These are phyloP conservation scores for Petrocephalus microphthalmus DNA, from an alignment of 2,113 vertebrate species.

Conservation along the genomic window DNA sequence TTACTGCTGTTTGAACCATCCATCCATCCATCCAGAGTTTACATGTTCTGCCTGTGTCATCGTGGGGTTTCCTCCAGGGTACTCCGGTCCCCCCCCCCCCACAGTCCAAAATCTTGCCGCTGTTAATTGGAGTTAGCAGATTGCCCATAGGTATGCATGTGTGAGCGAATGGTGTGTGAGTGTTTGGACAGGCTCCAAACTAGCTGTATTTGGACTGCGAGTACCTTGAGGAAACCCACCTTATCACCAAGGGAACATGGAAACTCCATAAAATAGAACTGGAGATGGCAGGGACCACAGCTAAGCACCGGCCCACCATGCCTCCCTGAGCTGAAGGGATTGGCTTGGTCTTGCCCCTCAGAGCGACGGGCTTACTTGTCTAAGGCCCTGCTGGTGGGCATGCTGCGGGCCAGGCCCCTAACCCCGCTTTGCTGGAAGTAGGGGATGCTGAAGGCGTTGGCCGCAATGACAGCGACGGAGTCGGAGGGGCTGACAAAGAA, in stretches of 20 bases:
- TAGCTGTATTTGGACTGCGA: neutral
- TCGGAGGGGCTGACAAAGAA: constrained; percentile 92
- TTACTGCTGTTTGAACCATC: neutral
- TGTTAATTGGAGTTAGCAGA: neutral
- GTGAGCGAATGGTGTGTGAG: neutral
- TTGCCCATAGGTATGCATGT: neutral
- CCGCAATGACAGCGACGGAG: constrained; percentile 89
- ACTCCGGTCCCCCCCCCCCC: too few relatives aligned
- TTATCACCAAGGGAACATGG: neutral
- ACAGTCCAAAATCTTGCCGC: neutral
- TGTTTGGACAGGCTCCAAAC: neutral
- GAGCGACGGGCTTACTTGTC: constrained; percentile 68
- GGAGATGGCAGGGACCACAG: neutral
- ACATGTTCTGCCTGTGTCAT: neutral
- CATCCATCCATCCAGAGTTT: neutral
- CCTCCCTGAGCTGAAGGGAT: neutral
- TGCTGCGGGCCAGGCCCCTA: constrained; percentile 88
- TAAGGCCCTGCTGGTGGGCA: constrained; percentile 90
- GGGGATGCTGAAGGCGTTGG: constrained; percentile 92
- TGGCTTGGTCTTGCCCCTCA: neutral
- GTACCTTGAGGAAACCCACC: neutral
- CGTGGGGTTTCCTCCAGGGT: neutral
- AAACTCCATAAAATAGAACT: neutral
- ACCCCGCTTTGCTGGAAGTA: constrained; percentile 94
- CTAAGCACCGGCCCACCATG: neutral